These are phyloP conservation scores for Condylostylus longicornis DNA, from an alignment of 1,140 invertebrate species.

Conservation along the genomic window DNA sequence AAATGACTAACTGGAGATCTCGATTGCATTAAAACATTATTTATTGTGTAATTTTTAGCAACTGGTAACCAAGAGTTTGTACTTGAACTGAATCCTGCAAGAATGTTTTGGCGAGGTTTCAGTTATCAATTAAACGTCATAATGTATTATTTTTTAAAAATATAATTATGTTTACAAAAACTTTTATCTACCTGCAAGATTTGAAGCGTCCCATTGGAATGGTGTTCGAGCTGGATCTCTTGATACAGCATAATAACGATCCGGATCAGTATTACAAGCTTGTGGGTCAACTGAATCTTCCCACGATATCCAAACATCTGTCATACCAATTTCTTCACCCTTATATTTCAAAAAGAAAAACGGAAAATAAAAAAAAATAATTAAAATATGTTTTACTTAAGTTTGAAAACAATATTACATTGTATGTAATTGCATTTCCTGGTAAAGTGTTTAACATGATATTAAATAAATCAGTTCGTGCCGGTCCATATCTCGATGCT, in stretches of 20 bases:
- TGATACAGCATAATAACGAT: slow-evolving; percentile 20
- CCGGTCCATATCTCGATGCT: slow-evolving; percentile 42
- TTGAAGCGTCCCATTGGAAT: slow-evolving; percentile 48
- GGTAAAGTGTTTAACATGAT: slow-evolving; percentile 47
- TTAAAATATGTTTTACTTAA: not conserved
- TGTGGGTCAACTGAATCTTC: slow-evolving; percentile 34
- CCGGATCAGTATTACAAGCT: slow-evolving; percentile 23
- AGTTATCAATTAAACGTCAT: not conserved
- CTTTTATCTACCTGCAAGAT: slow-evolving; percentile 33
- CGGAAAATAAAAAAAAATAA: not conserved
- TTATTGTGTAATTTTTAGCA: slow-evolving; percentile 34
- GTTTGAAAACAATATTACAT: slow-evolving; percentile 27
- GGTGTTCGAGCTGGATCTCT: slow-evolving; percentile 47
- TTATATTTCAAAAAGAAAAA: slow-evolving; percentile 20
- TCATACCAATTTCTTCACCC: slow-evolving; percentile 73
- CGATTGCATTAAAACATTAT: slow-evolving; percentile 37
- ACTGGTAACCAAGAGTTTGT: slow-evolving; percentile 54
- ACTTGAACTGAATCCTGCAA: slow-evolving; percentile 38
- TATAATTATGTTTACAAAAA: not conserved
- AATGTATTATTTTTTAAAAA: not conserved
- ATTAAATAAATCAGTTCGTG: slow-evolving; percentile 48
- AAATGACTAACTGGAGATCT: slow-evolving; percentile 22
- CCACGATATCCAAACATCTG: slow-evolving; percentile 41
- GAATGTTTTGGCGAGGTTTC: not conserved
- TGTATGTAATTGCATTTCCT: slow-evolving; percentile 51